Evolutionary conservation across 2,113 vertebrate species (phyloP), one percentile per base, ranked within the genome.

Genomic region (Xenus cinereus): DNA sequence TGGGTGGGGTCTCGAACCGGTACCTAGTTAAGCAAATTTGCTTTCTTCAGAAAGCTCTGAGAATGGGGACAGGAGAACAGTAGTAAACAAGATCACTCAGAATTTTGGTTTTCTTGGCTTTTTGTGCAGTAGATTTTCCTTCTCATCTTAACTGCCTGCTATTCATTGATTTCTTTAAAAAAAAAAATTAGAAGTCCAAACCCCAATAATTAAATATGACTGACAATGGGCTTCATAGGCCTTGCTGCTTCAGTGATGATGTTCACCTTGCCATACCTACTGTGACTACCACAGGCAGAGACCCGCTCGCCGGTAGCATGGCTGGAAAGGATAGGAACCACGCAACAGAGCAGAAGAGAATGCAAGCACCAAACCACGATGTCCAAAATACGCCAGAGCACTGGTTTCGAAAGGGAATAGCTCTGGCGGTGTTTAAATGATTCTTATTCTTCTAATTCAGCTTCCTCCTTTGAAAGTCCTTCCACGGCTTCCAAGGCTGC

Each of bases 341-440:
- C 9, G 50, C 4, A 3, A 22, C 0, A 2, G 12, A 22, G 24
- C 0, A 63, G 45, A 16, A 7, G 33, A 64, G 23, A 73, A 84
- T 0, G 3, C 45, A 39, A 91, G 9, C 35, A 60, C 7, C 35
- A 39, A 37, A 22, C 6, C 10, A 33, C 51, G 18, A 37, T 2
- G 20, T 45, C 57, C 56, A 59, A 88, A 66, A 53, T 22, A 53
- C 48, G 78, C 14, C 66, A 59, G 11, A 41, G 46, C 4, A 2
- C 32, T 14, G 33, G 22, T 41, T 45, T 23, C 33, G 78, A 87
- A 54, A 28, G 12, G 39, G 22, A 90, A 33, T 17, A 77, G 12
- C 20, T 57, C 57, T 37, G 28, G 20, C 48, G 30, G 11, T 33
- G 22, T 62, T 57, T 9, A 84, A 77, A 41, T 39, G 4, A 45